A percentile compares a stretch with the other conserved stretches of the same genome.
phyloP scores from a whole-genome alignment of 2,797 vertebrate species.

The Otolemur crassicaudatus region DNA sequence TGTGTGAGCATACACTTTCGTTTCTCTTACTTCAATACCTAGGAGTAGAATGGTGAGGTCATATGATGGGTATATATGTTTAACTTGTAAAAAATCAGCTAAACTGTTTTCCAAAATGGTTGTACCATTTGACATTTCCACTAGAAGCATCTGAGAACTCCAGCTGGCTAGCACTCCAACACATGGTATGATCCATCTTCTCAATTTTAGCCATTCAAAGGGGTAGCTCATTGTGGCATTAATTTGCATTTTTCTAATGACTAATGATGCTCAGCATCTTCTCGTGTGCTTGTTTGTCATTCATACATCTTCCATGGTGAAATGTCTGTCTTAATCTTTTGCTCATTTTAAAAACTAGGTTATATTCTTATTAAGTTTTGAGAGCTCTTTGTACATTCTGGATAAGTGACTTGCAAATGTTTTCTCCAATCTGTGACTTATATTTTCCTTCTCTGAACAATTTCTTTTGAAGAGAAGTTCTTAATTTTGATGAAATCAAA shows the following conservation, averaged over 20 bases:
- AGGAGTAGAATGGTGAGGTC: neutral
- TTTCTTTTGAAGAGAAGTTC: conserved; percentile 15
- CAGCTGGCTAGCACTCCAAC: no score
- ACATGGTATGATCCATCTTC: no score
- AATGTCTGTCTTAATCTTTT: neutral
- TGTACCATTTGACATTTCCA: neutral
- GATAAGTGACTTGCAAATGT: neutral
- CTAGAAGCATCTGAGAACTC: neutral
- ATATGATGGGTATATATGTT: neutral
- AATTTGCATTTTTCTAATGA: conserved; percentile 22
- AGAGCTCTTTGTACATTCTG: neutral
- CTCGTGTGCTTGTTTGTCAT: neutral
- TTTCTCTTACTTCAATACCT: neutral
- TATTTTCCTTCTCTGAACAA: neutral
- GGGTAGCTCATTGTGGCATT: neutral
- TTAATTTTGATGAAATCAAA: conserved; percentile 19
- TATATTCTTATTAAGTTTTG: neutral
- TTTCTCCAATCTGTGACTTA: neutral
- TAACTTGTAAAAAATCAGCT: neutral
- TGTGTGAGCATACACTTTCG: neutral
- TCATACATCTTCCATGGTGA: neutral
- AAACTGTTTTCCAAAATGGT: neutral
- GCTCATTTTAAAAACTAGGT: neutral
- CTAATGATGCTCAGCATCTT: neutral
- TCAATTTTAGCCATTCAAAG: neutral